phyloP scores from a whole-genome alignment of 2,888 invertebrate genomes.

The Odontocerum albicorne region DNA sequence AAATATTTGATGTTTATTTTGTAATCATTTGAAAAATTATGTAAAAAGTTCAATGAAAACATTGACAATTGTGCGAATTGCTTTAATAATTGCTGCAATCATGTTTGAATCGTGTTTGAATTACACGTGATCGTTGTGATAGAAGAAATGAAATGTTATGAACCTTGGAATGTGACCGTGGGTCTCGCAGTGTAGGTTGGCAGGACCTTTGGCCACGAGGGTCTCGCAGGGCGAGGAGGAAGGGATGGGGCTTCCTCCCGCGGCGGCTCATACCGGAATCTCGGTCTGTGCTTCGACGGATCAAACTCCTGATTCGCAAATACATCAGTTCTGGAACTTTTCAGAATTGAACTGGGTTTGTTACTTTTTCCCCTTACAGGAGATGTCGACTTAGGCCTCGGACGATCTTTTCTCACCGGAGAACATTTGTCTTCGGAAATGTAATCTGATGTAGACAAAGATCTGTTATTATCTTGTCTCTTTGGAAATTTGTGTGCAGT shows the following conservation, averaged over 20 bases:
- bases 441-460: slow-evolving; percentile 57
- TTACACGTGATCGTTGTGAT: no score
- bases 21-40: no score
- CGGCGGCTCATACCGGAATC: slow-evolving; percentile 74
- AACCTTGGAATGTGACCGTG: slow-evolving; percentile 77
- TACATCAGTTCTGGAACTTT: slow-evolving; percentile 45
- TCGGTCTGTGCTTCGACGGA: slow-evolving; percentile 73
- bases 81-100: no score
- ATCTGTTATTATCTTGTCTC: slow-evolving; percentile 66
- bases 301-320: slow-evolving; percentile 72
- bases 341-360: slow-evolving; percentile 53
- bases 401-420: slow-evolving; percentile 49
- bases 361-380: slow-evolving; percentile 40
- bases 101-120: no score
- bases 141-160: no score
- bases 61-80: no score
- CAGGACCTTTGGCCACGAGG: slow-evolving; percentile 43
- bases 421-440: slow-evolving; percentile 39
- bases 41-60: no score
- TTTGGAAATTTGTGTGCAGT: slow-evolving; percentile 78
- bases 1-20: no score
- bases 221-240: slow-evolving; percentile 52
- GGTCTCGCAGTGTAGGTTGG: slow-evolving; percentile 48
- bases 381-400: slow-evolving; percentile 47
- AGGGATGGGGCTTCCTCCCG: slow-evolving; percentile 53